Evolutionary conservation across 2,888 invertebrate species (phyloP).

Genomic region (Eristalis arbustorum): DNA sequence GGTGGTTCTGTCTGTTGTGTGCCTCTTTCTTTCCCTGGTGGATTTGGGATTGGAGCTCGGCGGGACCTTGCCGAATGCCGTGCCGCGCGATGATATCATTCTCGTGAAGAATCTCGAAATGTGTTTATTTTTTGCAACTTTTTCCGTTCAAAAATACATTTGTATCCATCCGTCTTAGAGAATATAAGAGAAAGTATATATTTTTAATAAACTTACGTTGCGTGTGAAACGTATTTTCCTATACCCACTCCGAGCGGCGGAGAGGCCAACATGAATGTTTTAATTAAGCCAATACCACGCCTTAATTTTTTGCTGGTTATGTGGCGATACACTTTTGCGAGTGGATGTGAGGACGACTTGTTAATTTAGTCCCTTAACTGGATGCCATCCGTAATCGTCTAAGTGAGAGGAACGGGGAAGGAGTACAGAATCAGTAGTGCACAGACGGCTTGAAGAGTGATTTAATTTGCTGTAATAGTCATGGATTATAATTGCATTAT

Average conservation of each 20-base stretch:
- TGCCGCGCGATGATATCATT: slow-evolving; percentile 61
- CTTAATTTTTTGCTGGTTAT: not conserved
- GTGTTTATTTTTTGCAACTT: slow-evolving; percentile 52
- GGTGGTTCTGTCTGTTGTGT: slow-evolving; percentile 21
- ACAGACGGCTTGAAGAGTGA: slow-evolving; percentile 22
- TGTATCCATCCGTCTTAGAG: not conserved
- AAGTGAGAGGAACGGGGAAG: not conserved
- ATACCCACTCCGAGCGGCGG: not conserved
- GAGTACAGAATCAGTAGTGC: not conserved
- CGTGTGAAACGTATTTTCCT: not conserved
- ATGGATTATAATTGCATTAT: slow-evolving; percentile 45
- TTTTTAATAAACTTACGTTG: slow-evolving; percentile 5
- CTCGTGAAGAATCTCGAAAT: slow-evolving; percentile 12
- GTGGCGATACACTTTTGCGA: not conserved
- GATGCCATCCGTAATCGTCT: not conserved
- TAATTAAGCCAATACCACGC: slow-evolving; percentile 1
- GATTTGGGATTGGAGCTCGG: slow-evolving; percentile 36
- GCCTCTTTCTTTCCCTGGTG: slow-evolving; percentile 33
- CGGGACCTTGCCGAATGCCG: slow-evolving; percentile 46
- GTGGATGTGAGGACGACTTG: not conserved
- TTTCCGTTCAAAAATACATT: slow-evolving; percentile 29
- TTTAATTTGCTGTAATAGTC: slow-evolving; percentile 33
- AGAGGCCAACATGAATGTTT: slow-evolving; percentile 5
- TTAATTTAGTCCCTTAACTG: not conserved
- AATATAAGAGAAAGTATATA: not conserved